Evolutionary conservation across 2,888 invertebrate genomes (phyloP), one percentile per base, ranked within the genome.

Genomic region (Anagyrus pseudococci): DNA sequence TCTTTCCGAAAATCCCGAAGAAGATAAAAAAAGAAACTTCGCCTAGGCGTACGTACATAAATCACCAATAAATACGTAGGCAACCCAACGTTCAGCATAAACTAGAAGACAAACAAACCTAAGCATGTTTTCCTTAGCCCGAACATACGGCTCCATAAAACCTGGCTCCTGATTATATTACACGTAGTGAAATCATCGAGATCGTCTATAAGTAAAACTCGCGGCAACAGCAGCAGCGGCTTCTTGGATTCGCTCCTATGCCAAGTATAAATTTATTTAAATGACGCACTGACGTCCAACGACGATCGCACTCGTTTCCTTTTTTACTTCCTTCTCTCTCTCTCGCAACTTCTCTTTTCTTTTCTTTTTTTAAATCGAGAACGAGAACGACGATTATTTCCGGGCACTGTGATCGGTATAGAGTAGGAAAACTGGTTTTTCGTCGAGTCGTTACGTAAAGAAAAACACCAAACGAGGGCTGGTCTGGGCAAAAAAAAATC

Each of bases 301-400:
- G 48, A 20, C 20, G n/a, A 23, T 40, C 10, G 43, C 46, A 15
- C 10, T 37, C 13, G n/a, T n/a, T n/a, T n/a, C n/a, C n/a, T n/a
- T n/a, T n/a, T n/a, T n/a, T n/a, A n/a, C n/a, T n/a, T n/a, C n/a
- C n/a, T n/a, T n/a, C n/a, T n/a, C n/a, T n/a, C n/a, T n/a, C n/a
- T n/a, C 33, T 2, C 33, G 33, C 3, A 15, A 37, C 4, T 4
- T 37, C 15, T 37, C 15, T 8, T 8, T 8, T 37, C 33, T 8
- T 37, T 8, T 13, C 13, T 37, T 37, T 48, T 56, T 57, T 37
- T 57, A 10, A 15, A 57, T 57, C 57, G 26, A 13, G 26, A n/a
- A 41, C 15, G 48, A 57, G 46, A 46, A 50, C 33, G 50, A 56
- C 40, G 61, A 61, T 61, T 49, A 44, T 61, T 61, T 50, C 50